phyloP scores from a whole-genome alignment of 2,113 vertebrate genomes.

The Osmerus eperlanus region DNA sequence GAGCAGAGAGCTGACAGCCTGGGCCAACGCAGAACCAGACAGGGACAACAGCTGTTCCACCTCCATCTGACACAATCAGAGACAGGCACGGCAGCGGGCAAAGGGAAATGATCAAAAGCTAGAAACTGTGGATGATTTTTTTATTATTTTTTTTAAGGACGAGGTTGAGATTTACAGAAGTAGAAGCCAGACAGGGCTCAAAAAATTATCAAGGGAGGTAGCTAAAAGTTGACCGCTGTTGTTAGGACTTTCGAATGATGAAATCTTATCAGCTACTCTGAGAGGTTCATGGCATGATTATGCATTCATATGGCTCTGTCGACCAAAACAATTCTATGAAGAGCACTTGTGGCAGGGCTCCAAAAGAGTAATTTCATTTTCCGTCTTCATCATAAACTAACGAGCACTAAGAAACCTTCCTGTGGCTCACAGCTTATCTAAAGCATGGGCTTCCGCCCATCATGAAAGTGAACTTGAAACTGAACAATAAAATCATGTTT shows the following conservation, averaged over 20 bases:
- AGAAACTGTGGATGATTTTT: too few relatives aligned
- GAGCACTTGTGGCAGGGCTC: not conserved
- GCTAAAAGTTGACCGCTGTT: too few relatives aligned
- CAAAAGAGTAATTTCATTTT: conserved; percentile 1
- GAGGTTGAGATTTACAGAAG: too few relatives aligned
- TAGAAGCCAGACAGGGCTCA: too few relatives aligned
- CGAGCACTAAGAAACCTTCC: not conserved
- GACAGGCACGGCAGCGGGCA: not conserved
- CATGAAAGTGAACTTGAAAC: too few relatives aligned
- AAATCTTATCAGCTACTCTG: not conserved
- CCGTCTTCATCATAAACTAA: not conserved
- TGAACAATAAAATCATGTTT: too few relatives aligned
- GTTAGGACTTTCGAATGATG: too few relatives aligned
- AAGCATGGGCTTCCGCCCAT: not conserved
- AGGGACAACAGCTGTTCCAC: conserved; percentile 78
- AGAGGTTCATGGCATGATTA: not conserved
- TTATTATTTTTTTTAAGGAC: too few relatives aligned
- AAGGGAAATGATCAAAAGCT: too few relatives aligned
- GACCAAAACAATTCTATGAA: not conserved
- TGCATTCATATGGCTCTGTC: not conserved
- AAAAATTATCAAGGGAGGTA: too few relatives aligned
- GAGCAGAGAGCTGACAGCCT: conserved; percentile 74
- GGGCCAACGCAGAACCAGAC: conserved; percentile 73
- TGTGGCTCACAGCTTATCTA: not conserved
- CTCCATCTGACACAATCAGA: conserved; percentile 68